Base-by-base conservation (phyloP, 1,140 invertebrate genomes). In the Dermatophagoides farinae region DNA sequence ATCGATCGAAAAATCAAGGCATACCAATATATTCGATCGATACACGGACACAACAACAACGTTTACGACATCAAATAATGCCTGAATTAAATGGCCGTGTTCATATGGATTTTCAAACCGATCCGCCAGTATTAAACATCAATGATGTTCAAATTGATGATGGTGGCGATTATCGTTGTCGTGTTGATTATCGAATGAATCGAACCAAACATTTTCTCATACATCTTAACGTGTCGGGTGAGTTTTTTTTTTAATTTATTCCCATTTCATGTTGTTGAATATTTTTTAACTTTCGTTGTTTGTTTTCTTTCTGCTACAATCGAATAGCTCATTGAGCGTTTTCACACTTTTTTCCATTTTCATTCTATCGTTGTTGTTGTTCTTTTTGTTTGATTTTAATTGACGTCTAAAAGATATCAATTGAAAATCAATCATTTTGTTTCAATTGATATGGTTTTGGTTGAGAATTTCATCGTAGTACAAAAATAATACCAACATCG, bases 161-260 rank as follows among this genome's bases (percentile, higher is more conserved):
- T 70, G 84, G 86, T 68, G 87, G 86, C 16, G 77, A 86, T 61
- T 90, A 89, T 69, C 86, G 86, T 57, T 90, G 87, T 71, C 77
- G 88, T 61, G 87, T 90, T 4, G 88, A 90, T 71, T 89, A 88
- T 72, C 81, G 80, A 18, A 40, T 25, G 40, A 59, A 53, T 39
- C 58, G 62, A 12, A 63, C 62, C 46, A 50, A 61, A 51, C 39
- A 39, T 31, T 63, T 41, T 41, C 18, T 51, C 18, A 55, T 53
- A 9, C 23, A 61, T 47, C 40, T 60, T n/a, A 62, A 62, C 44
- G 53, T 50, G 6, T 58, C 43, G 16, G 61, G 61, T 62, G 25
- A 22, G 61, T 60, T 12, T 46, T 10, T 50, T 12, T 18, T 43
- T 16, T 50, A 11, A 57, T 31, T 18, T 54, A 10, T 8, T 23